These are phyloP conservation scores for Eptesicus fuscus DNA, from an alignment of 2,113 vertebrate genomes.

Conservation along the genomic window DNA sequence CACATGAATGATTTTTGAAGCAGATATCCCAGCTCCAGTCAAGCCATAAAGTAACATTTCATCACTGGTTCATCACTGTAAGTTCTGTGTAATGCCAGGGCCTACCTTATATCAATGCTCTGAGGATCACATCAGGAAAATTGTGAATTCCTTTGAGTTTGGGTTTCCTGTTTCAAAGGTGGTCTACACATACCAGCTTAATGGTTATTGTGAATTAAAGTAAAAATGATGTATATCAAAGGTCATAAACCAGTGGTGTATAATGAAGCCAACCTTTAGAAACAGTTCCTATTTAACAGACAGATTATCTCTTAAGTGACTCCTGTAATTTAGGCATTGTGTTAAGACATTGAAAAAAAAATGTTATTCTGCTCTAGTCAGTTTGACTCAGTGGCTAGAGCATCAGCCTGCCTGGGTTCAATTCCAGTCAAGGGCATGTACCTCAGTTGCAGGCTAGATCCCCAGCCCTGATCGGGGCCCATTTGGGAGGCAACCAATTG, in stretches of 20 bases:
- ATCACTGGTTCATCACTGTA: not conserved
- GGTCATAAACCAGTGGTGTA: not conserved
- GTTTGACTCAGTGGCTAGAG: too few relatives aligned
- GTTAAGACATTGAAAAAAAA: conserved; percentile 6
- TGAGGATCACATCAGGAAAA: not conserved
- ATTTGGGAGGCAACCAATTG: too few relatives aligned
- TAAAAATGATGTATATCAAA: conserved; percentile 13
- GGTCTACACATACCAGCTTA: not conserved
- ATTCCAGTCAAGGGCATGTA: too few relatives aligned
- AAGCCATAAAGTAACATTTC: not conserved
- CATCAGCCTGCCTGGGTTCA: too few relatives aligned
- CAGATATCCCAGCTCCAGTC: not conserved
- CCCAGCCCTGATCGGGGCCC: too few relatives aligned
- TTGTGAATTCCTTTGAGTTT: not conserved
- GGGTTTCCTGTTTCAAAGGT: not conserved
- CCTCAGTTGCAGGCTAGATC: too few relatives aligned
- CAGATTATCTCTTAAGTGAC: not conserved
- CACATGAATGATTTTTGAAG: not conserved
- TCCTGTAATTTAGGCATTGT: not conserved
- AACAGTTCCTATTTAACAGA: not conserved
- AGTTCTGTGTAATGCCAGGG: not conserved
- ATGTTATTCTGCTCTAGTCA: not conserved
- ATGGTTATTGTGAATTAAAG: conserved; percentile 8
- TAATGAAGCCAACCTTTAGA: not conserved
- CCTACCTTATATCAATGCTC: not conserved